These are phyloP conservation scores for Amphiduros pacificus DNA, from an alignment of 2,888 invertebrate species.

Conservation along the genomic window DNA sequence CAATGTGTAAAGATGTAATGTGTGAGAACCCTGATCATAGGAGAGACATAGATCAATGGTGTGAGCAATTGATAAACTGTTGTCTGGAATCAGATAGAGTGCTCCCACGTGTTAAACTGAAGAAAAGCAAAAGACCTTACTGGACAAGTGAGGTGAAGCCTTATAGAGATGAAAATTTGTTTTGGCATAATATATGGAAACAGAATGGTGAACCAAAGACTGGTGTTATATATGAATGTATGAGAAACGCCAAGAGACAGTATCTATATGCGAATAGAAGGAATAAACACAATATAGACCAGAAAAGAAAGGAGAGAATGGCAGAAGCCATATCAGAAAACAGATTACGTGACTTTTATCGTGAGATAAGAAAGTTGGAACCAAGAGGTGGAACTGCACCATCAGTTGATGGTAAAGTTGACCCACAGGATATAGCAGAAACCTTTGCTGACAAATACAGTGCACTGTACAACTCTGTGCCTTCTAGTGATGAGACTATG, in stretches of 20 bases:
- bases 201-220: neutral
- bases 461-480: neutral
- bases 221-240: neutral
- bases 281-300: neutral
- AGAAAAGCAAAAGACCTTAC: neutral
- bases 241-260: neutral
- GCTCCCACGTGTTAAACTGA: neutral
- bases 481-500: neutral
- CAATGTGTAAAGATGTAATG: neutral
- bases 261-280: neutral
- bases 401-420: neutral
- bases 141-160: neutral
- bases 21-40: neutral
- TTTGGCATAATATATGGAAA: conserved; percentile 4
- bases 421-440: neutral
- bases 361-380: neutral
- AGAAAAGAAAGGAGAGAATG: neutral
- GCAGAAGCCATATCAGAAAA: neutral
- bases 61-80: neutral
- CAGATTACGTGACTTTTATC: neutral
- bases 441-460: neutral
- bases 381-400: neutral
- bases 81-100: neutral
- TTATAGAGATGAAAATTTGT: neutral
- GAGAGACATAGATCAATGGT: neutral